Evolutionary conservation across 2,113 vertebrate genomes (phyloP).

Genomic region (Thunnus thynnus): DNA sequence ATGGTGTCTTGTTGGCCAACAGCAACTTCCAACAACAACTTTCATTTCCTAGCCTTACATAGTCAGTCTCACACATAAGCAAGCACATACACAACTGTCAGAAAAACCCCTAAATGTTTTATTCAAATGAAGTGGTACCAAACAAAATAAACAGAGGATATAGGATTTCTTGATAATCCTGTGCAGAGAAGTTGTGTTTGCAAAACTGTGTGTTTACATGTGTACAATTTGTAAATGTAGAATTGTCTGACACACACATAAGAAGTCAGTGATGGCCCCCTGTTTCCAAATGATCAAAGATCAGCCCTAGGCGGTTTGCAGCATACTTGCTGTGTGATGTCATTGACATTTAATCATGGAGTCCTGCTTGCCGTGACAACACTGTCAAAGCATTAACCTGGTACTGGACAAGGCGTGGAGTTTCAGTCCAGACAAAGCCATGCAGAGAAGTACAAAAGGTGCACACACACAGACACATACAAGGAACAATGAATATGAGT

Average conservation of each 20-base stretch:
- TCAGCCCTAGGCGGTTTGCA: background rate
- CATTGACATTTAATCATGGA: conserved; percentile 12
- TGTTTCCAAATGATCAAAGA: background rate
- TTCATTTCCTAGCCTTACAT: conserved; percentile 61
- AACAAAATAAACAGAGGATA: background rate
- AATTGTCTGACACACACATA: background rate
- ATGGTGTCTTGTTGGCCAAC: conserved; percentile 43
- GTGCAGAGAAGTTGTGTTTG: background rate
- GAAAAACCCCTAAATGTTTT: background rate
- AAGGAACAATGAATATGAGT: background rate
- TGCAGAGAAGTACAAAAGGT: conserved; percentile 24
- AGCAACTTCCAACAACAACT: conserved; percentile 45
- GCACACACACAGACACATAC: background rate
- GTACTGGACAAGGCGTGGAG: conserved; percentile 50
- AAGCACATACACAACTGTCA: background rate
- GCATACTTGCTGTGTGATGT: conserved; percentile 54
- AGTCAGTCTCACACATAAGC: conserved; percentile 20
- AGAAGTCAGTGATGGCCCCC: background rate
- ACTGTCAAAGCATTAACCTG: conserved; percentile 37
- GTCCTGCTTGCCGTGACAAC: conserved; percentile 36
- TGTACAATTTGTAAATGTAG: background rate
- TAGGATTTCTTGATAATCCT: background rate
- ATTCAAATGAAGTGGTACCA: background rate
- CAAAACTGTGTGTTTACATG: background rate
- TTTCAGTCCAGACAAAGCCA: conserved; percentile 55